phyloP scores from a whole-genome alignment of 2,113 vertebrate genomes.

The Antennarius striatus region DNA sequence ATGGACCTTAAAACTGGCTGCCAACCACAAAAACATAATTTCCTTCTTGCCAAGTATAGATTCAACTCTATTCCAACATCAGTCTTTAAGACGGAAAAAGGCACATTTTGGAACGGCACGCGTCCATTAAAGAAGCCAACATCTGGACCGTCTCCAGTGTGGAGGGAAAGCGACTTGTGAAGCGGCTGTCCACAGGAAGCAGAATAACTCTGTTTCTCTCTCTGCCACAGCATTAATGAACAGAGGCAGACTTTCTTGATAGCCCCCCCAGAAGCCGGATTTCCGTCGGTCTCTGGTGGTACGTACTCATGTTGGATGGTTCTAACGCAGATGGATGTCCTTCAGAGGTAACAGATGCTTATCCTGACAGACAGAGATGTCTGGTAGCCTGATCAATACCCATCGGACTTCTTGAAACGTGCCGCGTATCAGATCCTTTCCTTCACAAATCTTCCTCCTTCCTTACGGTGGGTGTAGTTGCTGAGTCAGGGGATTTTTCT shows the following conservation, averaged over 20 bases:
- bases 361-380: conserved; percentile 9
- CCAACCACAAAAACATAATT: background rate
- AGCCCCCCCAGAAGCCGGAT: background rate
- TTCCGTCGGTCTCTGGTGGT: conserved; percentile 2
- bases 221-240: conserved; percentile 32
- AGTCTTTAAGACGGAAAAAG: background rate
- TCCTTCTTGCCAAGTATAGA: background rate
- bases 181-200: conserved; percentile 8
- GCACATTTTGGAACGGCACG: conserved; percentile 5
- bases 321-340: conserved; percentile 2
- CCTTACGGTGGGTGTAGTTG: background rate
- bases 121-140: conserved; percentile 3
- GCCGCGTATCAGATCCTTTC: too few relatives aligned
- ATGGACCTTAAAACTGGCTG: background rate
- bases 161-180: conserved; percentile 1
- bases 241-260: conserved; percentile 21
- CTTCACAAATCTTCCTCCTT: background rate
- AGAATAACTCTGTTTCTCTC: conserved; percentile 20
- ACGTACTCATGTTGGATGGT: background rate
- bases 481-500: background rate
- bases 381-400: conserved; percentile 19
- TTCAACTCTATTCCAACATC: background rate
- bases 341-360: conserved; percentile 10
- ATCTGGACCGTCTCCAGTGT: conserved; percentile 14
- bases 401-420: background rate